phyloP scores from a whole-genome alignment of 2,888 invertebrate species.

The Drosophila lacicola region DNA sequence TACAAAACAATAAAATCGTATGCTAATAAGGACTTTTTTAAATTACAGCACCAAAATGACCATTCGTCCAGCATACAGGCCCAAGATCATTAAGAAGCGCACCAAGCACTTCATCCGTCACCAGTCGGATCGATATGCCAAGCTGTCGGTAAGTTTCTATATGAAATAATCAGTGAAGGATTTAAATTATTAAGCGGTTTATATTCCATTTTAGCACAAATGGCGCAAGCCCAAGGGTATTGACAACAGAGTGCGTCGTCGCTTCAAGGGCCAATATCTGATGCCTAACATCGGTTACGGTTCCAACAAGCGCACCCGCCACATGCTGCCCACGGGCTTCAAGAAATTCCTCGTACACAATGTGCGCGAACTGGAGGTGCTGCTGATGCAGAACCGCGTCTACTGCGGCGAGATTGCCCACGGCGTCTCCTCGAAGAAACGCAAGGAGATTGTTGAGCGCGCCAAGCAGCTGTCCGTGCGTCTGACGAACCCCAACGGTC shows the following conservation, averaged over 20 bases:
- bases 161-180: not conserved
- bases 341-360: conserved; percentile 97
- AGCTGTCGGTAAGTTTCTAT: conserved; percentile 90
- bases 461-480: conserved; percentile 98
- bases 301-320: conserved; percentile 96
- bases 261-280: conserved; percentile 99
- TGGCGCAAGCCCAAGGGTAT: conserved; percentile 99
- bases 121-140: conserved; percentile 98
- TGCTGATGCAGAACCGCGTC: conserved; percentile 99
- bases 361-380: conserved; percentile 96
- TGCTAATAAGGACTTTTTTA: conserved; percentile 17
- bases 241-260: conserved; percentile 99
- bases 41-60: conserved; percentile 89
- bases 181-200: conserved; percentile 9
- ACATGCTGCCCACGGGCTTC: conserved; percentile 99
- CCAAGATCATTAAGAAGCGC: conserved; percentile 97
- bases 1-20: conserved; percentile 9
- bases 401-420: conserved; percentile 99
- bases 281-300: conserved; percentile 99
- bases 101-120: conserved; percentile 99
- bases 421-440: conserved; percentile 98
- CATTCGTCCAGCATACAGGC: conserved; percentile 95
- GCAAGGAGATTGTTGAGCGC: conserved; percentile 97
- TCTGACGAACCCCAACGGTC: conserved; percentile 98
- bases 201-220: conserved; percentile 89